These are phyloP conservation scores for Megatriorchis doriae DNA, from an alignment of 2,113 vertebrate species.

Conservation along the genomic window DNA sequence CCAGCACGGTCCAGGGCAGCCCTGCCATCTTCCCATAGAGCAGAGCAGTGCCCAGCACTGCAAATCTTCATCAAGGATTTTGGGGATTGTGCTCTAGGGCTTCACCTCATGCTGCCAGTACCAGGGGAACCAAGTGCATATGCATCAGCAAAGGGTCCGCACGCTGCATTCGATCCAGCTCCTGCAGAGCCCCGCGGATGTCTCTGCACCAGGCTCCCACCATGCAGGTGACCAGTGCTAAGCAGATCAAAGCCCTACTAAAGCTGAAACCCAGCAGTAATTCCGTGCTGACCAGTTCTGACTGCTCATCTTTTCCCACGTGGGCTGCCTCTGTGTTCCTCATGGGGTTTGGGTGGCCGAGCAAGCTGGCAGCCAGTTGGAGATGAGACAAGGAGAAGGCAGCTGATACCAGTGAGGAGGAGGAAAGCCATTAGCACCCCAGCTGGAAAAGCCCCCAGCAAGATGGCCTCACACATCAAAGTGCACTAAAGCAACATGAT, in stretches of 20 bases:
- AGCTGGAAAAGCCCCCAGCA: background rate
- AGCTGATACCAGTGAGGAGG: background rate
- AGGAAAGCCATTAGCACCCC: background rate
- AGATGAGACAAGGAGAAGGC: background rate
- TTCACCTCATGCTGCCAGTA: background rate
- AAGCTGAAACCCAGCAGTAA: background rate
- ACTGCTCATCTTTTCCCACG: too few relatives aligned
- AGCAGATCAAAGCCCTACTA: background rate
- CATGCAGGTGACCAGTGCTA: background rate
- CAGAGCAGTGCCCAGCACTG: background rate
- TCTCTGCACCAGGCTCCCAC: background rate
- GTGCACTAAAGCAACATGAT: background rate
- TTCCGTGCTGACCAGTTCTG: background rate
- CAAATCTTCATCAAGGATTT: background rate
- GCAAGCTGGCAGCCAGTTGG: background rate
- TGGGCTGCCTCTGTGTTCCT: background rate
- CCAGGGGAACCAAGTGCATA: background rate
- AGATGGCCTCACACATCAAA: background rate
- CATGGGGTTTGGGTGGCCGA: rapidly evolving
- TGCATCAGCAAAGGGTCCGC: background rate
- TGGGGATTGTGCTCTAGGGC: background rate
- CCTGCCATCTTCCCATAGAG: background rate
- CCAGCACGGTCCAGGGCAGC: rapidly evolving
- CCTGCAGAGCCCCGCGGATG: background rate
- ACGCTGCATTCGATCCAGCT: rapidly evolving